phyloP scores from a whole-genome alignment of 2,888 invertebrate genomes.

The Dryocosmus kuriphilus region DNA sequence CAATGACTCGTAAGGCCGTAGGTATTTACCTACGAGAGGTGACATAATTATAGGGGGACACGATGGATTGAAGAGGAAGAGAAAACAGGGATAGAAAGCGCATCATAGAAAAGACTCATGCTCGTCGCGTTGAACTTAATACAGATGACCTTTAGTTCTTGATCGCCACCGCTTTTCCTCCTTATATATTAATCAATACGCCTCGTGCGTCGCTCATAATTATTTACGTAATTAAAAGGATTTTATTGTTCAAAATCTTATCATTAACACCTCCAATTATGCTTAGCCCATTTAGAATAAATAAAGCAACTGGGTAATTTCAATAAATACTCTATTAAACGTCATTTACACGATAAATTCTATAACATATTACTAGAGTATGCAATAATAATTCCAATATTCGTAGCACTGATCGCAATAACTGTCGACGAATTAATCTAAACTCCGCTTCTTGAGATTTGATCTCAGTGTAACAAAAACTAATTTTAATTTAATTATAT shows the following conservation, averaged over 20 bases:
- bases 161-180: slow-evolving; percentile 28
- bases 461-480: not conserved
- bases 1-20: not conserved
- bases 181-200: slow-evolving; percentile 11
- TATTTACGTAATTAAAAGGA: slow-evolving; percentile 12
- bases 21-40: not conserved
- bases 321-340: slow-evolving; percentile 15
- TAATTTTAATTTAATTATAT: not conserved
- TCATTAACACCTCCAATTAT: not conserved
- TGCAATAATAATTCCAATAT: not conserved
- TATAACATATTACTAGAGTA: slow-evolving; percentile 4
- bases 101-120: slow-evolving; percentile 31
- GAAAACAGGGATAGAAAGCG: slow-evolving; percentile 39
- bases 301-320: not conserved
- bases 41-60: slow-evolving; percentile 26
- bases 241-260: not conserved
- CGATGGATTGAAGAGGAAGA: slow-evolving; percentile 26
- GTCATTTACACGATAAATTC: slow-evolving; percentile 24
- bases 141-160: slow-evolving; percentile 36
- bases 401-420: not conserved
- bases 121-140: slow-evolving; percentile 27
- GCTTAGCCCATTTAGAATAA: not conserved
- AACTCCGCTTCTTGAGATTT: not conserved
- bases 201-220: not conserved
- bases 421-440: not conserved